Conservation (phyloP, 2,113 vertebrate genomes). For the Harpagus bidentatus region DNA sequence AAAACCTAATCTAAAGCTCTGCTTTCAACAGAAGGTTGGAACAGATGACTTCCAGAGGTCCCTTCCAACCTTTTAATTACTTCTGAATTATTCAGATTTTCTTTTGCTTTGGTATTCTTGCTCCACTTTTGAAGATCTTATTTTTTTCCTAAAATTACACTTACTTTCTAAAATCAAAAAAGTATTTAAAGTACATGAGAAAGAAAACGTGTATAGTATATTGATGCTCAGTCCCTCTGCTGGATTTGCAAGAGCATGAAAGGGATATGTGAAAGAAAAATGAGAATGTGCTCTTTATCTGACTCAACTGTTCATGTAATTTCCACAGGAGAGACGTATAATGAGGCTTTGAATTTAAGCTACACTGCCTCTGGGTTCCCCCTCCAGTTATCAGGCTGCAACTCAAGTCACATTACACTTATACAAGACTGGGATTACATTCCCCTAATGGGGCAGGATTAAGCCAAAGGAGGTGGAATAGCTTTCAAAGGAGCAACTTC, state of each 20-base stretch:
- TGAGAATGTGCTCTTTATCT: conserved; percentile 41
- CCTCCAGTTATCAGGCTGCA: conserved; percentile 37
- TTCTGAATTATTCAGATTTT: too few relatives aligned
- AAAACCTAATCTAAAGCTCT: too few relatives aligned
- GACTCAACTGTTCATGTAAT: conserved; percentile 53
- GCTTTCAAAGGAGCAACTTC: conserved; percentile 60
- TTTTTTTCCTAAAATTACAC: background rate
- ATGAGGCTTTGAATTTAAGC: conserved; percentile 52
- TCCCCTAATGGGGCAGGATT: conserved; percentile 45
- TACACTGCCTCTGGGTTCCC: background rate
- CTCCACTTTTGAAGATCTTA: background rate
- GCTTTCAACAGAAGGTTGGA: too few relatives aligned
- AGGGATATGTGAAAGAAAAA: background rate
- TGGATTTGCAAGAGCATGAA: background rate
- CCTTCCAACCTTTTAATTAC: too few relatives aligned
- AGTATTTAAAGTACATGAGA: background rate
- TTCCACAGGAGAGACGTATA: conserved; percentile 38
- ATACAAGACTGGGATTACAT: conserved; percentile 57
- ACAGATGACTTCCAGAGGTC: too few relatives aligned
- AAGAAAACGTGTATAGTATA: background rate
- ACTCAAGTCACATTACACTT: conserved; percentile 44
- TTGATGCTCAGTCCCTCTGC: background rate
- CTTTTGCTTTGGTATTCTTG: background rate
- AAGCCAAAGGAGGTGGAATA: conserved; percentile 54
- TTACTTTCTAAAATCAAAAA: background rate